Base-by-base conservation (phyloP, 2,888 invertebrate genomes). In the Tiliacea citrago region DNA sequence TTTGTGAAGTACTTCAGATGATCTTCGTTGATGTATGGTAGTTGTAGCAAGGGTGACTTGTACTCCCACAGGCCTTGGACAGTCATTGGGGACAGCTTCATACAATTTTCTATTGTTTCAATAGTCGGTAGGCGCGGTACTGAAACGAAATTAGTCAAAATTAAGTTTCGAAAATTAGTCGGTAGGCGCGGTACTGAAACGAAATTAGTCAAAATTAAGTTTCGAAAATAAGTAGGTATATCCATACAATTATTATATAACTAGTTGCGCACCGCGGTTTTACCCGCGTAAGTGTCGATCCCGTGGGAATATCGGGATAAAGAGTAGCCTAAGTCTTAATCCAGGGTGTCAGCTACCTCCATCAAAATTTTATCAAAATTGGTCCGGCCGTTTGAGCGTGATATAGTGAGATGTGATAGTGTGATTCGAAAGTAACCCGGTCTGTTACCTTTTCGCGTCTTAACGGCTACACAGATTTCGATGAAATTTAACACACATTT, bases 41-140 rank as follows among this genome's bases (percentile, higher is more conserved):
- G 96, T 95, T 99, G 99, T 21, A 99, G 97, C 45, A 99, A 96
- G 0, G 99, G 99, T 81, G 98, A 99, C 93, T 99, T 99, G 92
- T 97, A 98, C 90, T 99, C 99, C 99, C 99, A 99, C 75, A 99
- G 96, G 0, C 98, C 99, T 97, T 99, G 99, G 6, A 99, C 99
- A 75, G 99, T 97, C 99, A 99, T 99, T 53, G 99, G 99, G 75
- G 98, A 98, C 73, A 99, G 95, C 93, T 99, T 99, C 99, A 99
- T 99, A 90, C 99, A 98, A 94, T 99, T 99, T 95, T 99, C 99
- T 87, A 99, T 98, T 5, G 99, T 99, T 92, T 99, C 99, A 87
- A 99, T 98, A 57, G 97, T 98, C 18, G 99, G 99, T 82, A 99
- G 94, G 81, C 98, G 97, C 12, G 98, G 97, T 92, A 99, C 98